phyloP scores from a whole-genome alignment of 2,888 invertebrate species.

The Epinotia demarniana region DNA sequence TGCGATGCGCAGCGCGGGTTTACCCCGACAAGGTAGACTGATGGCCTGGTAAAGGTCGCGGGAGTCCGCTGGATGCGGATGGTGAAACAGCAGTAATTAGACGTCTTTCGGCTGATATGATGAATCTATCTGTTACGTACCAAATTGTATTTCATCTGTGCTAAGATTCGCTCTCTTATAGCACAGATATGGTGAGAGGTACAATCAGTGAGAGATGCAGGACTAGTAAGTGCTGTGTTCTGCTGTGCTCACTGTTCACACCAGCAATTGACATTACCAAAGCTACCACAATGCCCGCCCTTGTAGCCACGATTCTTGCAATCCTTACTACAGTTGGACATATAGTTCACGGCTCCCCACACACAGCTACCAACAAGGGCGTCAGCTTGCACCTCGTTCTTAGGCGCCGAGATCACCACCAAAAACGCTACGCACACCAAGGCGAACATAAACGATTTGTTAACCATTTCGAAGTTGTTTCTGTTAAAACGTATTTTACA shows the following conservation, averaged over 20 bases:
- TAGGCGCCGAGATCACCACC: conserved; percentile 53
- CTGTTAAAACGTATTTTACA: background rate
- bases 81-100: too few relatives aligned
- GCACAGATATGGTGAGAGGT: too few relatives aligned
- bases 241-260: background rate
- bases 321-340: conserved; percentile 53
- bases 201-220: too few relatives aligned
- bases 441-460: conserved; percentile 15
- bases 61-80: too few relatives aligned
- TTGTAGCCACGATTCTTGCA: conserved; percentile 50
- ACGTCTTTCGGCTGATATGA: conserved; percentile 42
- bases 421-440: conserved; percentile 52
- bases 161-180: too few relatives aligned
- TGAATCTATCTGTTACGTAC: too few relatives aligned
- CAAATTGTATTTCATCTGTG: background rate
- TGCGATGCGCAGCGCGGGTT: too few relatives aligned
- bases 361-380: conserved; percentile 54
- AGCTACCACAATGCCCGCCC: conserved; percentile 54
- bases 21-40: too few relatives aligned
- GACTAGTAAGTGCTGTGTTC: background rate
- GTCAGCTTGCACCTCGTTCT: conserved; percentile 49
- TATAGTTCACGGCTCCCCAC: conserved; percentile 56
- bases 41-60: too few relatives aligned
- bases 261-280: conserved; percentile 45
- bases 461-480: conserved; percentile 12